phyloP scores from a whole-genome alignment of 2,113 vertebrate species.

The Aythya baeri region DNA sequence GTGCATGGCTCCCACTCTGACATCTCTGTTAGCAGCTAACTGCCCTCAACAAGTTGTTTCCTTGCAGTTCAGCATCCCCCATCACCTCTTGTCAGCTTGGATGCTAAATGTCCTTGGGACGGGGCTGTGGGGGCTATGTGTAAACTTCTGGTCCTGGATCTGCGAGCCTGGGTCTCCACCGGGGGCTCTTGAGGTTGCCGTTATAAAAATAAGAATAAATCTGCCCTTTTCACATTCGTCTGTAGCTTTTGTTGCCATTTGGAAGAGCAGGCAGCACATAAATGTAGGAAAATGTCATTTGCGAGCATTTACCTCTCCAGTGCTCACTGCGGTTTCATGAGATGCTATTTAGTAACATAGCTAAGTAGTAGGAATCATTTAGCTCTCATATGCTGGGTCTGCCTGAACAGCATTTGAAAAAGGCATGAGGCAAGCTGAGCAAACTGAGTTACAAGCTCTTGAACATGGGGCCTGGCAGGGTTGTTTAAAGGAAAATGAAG shows the following conservation, averaged over 20 bases:
- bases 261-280: neutral
- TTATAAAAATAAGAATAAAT: neutral
- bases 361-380: neutral
- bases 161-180: neutral
- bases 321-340: neutral
- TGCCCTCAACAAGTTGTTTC: neutral
- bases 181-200: neutral
- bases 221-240: neutral
- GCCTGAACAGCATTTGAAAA: neutral
- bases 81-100: no score
- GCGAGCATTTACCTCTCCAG: neutral
- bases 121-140: fast-evolving
- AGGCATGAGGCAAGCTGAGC: neutral
- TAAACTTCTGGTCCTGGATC: neutral
- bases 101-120: neutral
- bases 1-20: neutral
- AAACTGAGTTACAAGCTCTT: neutral
- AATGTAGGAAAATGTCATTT: neutral
- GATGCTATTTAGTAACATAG: neutral
- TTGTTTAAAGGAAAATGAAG: neutral
- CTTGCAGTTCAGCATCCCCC: neutral
- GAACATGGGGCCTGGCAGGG: neutral
- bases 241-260: neutral
- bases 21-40: fast-evolving
- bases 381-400: neutral